Conservation (phyloP, 2,113 vertebrate genomes). For the Myocastor coypus region DNA sequence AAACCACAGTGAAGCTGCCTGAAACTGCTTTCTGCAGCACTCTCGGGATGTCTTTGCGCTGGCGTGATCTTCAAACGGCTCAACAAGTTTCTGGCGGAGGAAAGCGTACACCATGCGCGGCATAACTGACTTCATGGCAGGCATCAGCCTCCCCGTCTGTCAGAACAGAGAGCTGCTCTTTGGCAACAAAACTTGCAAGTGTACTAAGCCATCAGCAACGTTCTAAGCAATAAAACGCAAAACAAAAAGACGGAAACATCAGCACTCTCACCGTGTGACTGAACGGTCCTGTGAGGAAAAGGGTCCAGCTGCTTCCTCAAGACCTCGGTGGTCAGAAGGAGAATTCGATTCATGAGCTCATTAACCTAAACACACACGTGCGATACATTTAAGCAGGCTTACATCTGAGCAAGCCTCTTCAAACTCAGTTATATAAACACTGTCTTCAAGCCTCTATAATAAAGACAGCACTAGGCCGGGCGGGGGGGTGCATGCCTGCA, state of each 20-base stretch:
- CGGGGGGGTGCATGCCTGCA: too few species aligned
- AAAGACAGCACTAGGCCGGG: too few species aligned
- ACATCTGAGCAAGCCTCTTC: not conserved
- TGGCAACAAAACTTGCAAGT: slow-evolving; percentile 34
- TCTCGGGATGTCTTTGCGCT: not conserved
- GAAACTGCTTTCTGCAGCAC: not conserved
- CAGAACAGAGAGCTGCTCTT: not conserved
- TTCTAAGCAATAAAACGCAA: slow-evolving; percentile 62
- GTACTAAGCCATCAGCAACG: not conserved
- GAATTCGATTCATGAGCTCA: slow-evolving; percentile 91
- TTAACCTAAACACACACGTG: slow-evolving; percentile 88
- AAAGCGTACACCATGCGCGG: not conserved
- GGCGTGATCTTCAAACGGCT: not conserved
- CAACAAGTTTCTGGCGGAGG: not conserved
- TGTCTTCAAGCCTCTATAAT: not conserved
- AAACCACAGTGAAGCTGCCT: not conserved
- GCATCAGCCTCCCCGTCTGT: not conserved
- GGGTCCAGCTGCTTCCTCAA: slow-evolving; percentile 92
- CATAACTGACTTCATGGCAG: not conserved
- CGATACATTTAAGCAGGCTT: slow-evolving; percentile 51
- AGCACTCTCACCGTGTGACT: slow-evolving; percentile 92
- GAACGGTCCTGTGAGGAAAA: slow-evolving; percentile 91
- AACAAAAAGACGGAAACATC: slow-evolving; percentile 21
- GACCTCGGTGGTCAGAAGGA: slow-evolving; percentile 91
- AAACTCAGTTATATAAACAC: slow-evolving; percentile 3